These are phyloP conservation scores for Drosophila mimetica DNA, from an alignment of 2,888 invertebrate genomes.

Conservation along the genomic window DNA sequence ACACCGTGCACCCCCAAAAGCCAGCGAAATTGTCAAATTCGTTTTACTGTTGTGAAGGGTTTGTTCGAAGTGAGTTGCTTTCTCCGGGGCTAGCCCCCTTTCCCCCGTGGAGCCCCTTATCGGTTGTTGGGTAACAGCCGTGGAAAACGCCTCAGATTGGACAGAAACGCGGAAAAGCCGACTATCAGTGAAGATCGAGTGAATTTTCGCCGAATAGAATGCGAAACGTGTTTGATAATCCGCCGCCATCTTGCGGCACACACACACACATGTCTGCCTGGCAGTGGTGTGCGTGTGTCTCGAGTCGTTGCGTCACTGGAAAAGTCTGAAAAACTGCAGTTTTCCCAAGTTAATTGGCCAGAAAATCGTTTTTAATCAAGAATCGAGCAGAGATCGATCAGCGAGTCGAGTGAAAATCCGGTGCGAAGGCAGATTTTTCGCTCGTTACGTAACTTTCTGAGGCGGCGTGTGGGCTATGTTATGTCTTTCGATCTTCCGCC, in stretches of 20 bases:
- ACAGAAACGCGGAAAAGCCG: conserved; percentile 49
- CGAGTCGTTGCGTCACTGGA: conserved; percentile 70
- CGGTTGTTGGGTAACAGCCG: conserved; percentile 72
- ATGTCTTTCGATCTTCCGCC: conserved; percentile 14
- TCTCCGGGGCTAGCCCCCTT: conserved; percentile 18
- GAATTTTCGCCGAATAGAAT: conserved; percentile 33
- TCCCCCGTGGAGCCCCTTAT: conserved; percentile 41
- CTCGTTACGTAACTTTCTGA: conserved; percentile 62
- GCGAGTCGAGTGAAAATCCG: conserved; percentile 19
- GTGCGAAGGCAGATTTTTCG: conserved; percentile 29
- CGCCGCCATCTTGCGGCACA: conserved; percentile 74
- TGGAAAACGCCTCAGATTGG: conserved; percentile 38
- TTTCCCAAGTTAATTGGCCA: conserved; percentile 12
- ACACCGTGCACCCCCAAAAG: conserved; percentile 6
- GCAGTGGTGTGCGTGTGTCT: conserved; percentile 54
- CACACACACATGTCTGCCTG: conserved; percentile 40
- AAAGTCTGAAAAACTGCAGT: conserved; percentile 42
- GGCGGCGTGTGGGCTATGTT: conserved; percentile 27
- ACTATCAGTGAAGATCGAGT: conserved; percentile 46
- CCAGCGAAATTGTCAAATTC: conserved; percentile 7
- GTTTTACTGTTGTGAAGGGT: conserved; percentile 80
- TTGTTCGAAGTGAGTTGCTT: conserved; percentile 83
- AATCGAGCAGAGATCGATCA: conserved; percentile 1
- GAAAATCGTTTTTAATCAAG: conserved; percentile 29
- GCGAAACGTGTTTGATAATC: conserved; percentile 55